phyloP scores from a whole-genome alignment of 2,888 invertebrate species.

The Matsumyia berberina region DNA sequence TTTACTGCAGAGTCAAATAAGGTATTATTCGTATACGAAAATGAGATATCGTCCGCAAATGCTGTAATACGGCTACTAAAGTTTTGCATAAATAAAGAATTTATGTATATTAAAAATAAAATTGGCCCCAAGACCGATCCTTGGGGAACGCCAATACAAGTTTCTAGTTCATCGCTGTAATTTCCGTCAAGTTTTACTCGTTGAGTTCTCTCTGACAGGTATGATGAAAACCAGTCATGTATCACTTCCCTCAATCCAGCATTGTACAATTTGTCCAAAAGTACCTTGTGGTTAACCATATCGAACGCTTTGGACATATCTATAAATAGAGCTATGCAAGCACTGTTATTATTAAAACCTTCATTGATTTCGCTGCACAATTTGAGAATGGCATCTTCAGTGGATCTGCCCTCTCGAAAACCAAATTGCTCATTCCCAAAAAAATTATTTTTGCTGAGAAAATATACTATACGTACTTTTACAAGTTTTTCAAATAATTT shows the following conservation, averaged over 20 bases:
- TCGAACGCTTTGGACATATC: too few relatives aligned
- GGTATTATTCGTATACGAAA: neutral
- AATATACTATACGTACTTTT: neutral
- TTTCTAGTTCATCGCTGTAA: conserved; percentile 13
- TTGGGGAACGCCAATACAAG: neutral
- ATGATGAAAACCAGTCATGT: conserved; percentile 11
- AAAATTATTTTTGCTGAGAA: conserved; percentile 9
- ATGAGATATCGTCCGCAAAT: neutral
- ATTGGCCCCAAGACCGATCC: neutral
- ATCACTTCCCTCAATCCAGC: conserved; percentile 13
- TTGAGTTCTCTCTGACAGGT: too few relatives aligned
- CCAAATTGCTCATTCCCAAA: conserved; percentile 16
- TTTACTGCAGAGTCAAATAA: neutral
- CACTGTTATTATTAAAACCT: too few relatives aligned
- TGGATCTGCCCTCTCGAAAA: neutral
- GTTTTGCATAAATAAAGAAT: conserved; percentile 15
- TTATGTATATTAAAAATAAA: too few relatives aligned
- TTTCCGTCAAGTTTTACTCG: conserved; percentile 13
- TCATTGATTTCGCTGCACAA: too few relatives aligned
- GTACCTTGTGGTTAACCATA: conserved; percentile 5
- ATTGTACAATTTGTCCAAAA: conserved; percentile 20
- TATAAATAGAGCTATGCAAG: too few relatives aligned
- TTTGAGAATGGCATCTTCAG: too few relatives aligned
- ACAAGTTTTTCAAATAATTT: conserved; percentile 7
- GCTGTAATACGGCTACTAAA: too few relatives aligned